Conservation (phyloP, 2,113 vertebrate genomes). For the Phaetusa simplex region DNA sequence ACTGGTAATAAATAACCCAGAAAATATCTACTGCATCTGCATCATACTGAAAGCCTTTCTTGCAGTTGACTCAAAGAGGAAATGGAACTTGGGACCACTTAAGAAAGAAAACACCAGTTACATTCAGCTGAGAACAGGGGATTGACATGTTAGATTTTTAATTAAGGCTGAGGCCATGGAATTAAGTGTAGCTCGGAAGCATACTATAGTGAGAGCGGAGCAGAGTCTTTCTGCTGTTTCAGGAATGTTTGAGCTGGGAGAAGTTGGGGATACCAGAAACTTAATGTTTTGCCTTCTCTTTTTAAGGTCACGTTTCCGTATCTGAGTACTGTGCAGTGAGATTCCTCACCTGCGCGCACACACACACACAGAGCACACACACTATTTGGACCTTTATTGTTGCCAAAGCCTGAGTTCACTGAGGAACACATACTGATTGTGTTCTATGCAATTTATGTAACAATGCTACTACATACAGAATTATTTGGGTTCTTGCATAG, state of each 20-base stretch:
- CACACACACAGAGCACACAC: accelerated
- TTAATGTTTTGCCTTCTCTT: neutral
- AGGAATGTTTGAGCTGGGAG: neutral
- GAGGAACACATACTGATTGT: neutral
- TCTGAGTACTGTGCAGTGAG: neutral
- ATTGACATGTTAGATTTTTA: neutral
- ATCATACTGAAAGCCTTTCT: neutral
- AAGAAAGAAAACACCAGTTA: neutral
- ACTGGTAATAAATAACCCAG: slow-evolving; percentile 24
- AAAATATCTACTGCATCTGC: neutral
- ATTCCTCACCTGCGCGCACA: neutral
- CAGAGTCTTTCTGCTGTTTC: neutral
- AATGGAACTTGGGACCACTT: neutral
- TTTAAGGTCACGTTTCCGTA: neutral
- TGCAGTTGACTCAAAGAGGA: neutral
- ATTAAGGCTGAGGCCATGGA: neutral
- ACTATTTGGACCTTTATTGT: neutral
- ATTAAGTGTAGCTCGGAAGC: neutral
- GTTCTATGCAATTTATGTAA: neutral
- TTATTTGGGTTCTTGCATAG: neutral
- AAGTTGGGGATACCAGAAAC: neutral
- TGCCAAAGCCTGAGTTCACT: neutral
- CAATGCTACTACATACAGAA: neutral
- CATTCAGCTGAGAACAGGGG: neutral
- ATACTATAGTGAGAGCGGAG: neutral